Base-by-base conservation (phyloP, 2,888 invertebrate genomes). In the Lasioglossum calceatum region DNA sequence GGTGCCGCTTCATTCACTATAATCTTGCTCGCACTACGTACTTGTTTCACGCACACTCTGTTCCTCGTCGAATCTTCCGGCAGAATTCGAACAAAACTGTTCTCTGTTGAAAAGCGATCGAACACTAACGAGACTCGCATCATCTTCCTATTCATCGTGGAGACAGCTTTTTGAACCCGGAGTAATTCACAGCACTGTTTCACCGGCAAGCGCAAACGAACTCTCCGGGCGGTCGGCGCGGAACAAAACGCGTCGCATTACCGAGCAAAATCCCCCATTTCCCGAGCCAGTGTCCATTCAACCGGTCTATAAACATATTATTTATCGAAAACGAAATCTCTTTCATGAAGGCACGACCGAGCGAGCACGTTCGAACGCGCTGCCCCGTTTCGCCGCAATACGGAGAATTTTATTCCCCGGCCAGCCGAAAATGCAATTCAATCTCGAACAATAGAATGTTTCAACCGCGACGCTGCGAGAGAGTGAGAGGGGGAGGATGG, bases 241-340 rank as follows among this genome's bases (percentile, higher is more conserved):
- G 32, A 67, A 67, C 67, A 23, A 70, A 70, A 36, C 39, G 70
- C 70, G 70, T 23, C 39, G n/a, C 71, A 71, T n/a, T 39, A 42
- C 23, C 19, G 23, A 71, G n/a, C 14, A 42, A 70, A 70, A 39
- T 23, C 5, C 23, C 42, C 42, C 14, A 42, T 71, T 71, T 39
- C 42, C 71, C n/a, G 42, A 23, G n/a, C 36, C 42, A 12, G 14
- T 42, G n/a, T 71, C 71, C 4, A 12, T 42, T 42, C 42, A 42
- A 1, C 71, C 71, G 42, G 5, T 12, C 71, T 42, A 71, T 23
- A n/a, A n/a, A 71, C 71, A 42, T 71, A 71, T 71, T 71, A 71
- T 71, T 71, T 71, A 71, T 71, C 42, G n/a, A 14, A 39, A 71
- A 71, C 71, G 71, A 42, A 71, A 71, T 71, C 71, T 71, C 71